Conservation (phyloP, 2,888 invertebrate genomes). For the Epirrhoe alternata region DNA sequence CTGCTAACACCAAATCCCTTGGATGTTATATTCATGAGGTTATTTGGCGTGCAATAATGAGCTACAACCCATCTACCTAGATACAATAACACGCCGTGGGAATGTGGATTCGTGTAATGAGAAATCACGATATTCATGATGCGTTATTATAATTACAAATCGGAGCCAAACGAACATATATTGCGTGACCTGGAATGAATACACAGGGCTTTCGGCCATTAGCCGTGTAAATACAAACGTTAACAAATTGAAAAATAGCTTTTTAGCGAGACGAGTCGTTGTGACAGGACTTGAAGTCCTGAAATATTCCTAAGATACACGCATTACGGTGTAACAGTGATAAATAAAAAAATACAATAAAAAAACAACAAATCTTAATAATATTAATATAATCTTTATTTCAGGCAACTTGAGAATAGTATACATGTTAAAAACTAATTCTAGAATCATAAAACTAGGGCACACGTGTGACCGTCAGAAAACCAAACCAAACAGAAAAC, state of each 20-base stretch:
- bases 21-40: slow-evolving; percentile 7
- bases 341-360: too few relatives aligned
- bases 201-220: slow-evolving; percentile 24
- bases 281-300: slow-evolving; percentile 1
- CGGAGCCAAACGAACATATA: slow-evolving; percentile 27
- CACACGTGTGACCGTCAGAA: too few relatives aligned
- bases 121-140: slow-evolving; percentile 25
- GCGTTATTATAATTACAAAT: slow-evolving; percentile 31
- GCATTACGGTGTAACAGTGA: neutral
- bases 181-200: slow-evolving; percentile 35
- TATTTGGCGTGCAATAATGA: slow-evolving; percentile 14
- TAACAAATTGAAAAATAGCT: slow-evolving; percentile 23
- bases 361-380: too few relatives aligned
- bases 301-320: neutral
- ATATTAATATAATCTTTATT: too few relatives aligned
- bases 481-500: too few relatives aligned
- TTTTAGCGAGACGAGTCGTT: slow-evolving; percentile 1
- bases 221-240: slow-evolving; percentile 30
- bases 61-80: slow-evolving; percentile 2
- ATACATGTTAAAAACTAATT: too few relatives aligned
- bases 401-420: too few relatives aligned
- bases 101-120: slow-evolving; percentile 9
- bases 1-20: slow-evolving; percentile 2
- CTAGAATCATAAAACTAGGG: too few relatives aligned
- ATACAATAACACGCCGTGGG: neutral